Percentiles rank a stretch among this genome's conserved stretches.
Evolutionary conservation across 2,797 vertebrate genomes (phyloP).

Genomic region (Merluccius polli): DNA sequence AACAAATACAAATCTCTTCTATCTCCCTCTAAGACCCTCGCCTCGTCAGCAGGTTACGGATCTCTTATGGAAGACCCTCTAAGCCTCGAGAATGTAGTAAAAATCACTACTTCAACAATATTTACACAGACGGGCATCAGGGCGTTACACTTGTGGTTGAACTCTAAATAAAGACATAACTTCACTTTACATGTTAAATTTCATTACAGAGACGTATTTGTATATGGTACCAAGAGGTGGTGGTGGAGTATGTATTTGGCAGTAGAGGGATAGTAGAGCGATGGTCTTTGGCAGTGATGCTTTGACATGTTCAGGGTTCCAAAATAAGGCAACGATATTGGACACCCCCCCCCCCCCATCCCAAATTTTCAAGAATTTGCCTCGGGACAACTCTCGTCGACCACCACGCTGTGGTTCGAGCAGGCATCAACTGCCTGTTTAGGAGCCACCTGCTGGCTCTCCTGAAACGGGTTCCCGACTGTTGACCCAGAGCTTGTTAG

Average conservation of each 20-base stretch:
- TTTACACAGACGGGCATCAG: neutral
- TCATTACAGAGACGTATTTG: neutral
- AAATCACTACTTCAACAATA: neutral
- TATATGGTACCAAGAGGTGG: neutral
- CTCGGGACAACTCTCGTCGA: neutral
- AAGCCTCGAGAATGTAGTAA: neutral
- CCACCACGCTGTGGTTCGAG: neutral
- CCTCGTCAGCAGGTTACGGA: neutral
- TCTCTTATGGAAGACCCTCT: neutral
- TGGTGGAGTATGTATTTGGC: neutral
- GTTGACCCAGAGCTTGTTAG: neutral
- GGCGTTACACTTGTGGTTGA: neutral
- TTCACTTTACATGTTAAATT: neutral
- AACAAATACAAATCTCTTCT: neutral
- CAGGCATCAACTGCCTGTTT: neutral
- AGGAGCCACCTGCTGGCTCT: neutral
- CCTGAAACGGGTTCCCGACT: neutral
- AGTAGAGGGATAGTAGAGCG: neutral
- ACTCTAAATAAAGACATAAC: neutral
- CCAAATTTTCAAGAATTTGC: neutral
- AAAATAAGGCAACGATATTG: too few species aligned
- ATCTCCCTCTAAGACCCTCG: neutral
- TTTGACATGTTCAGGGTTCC: neutral
- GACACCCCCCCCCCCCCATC: too few species aligned
- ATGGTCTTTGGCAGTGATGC: neutral